phyloP scores from a whole-genome alignment of 2,888 invertebrate species.

The Alsophila aescularia region DNA sequence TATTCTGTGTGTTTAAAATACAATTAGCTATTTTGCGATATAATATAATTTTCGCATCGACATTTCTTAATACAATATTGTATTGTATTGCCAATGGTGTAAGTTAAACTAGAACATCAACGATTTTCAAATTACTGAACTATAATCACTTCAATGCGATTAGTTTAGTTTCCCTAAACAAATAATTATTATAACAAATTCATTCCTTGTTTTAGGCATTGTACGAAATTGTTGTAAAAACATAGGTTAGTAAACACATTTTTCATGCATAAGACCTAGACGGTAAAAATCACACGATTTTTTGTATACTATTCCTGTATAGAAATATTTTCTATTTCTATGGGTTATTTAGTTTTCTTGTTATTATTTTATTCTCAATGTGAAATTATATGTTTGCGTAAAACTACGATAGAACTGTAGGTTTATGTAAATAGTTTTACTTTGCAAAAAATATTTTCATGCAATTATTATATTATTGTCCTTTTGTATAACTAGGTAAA shows the following conservation, averaged over 20 bases:
- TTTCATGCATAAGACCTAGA: constrained; percentile 44
- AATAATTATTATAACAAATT: constrained; percentile 61
- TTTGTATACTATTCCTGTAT: constrained; percentile 57
- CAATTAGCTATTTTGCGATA: constrained; percentile 9
- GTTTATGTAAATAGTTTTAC: constrained; percentile 78
- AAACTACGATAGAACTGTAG: constrained; percentile 60
- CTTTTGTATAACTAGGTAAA: constrained; percentile 32
- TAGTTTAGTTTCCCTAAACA: constrained; percentile 54
- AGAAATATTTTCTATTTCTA: constrained; percentile 59
- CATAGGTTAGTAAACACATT: constrained; percentile 42
- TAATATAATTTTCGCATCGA: constrained; percentile 24
- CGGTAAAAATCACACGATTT: constrained; percentile 49
- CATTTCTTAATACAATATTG: constrained; percentile 19
- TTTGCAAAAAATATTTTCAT: constrained; percentile 55
- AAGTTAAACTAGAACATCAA: constrained; percentile 34
- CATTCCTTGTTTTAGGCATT: constrained; percentile 77
- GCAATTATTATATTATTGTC: constrained; percentile 43
- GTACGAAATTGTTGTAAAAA: constrained; percentile 63
- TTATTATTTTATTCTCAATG: constrained; percentile 31
- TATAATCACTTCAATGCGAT: constrained; percentile 30
- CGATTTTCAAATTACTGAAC: constrained; percentile 19
- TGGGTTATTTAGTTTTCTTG: constrained; percentile 53
- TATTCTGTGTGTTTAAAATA: constrained; percentile 19
- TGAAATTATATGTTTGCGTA: constrained; percentile 59
- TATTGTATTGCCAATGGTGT: constrained; percentile 43